Conservation (phyloP, 2,113 vertebrate genomes). For the Corynorhinus townsendii region DNA sequence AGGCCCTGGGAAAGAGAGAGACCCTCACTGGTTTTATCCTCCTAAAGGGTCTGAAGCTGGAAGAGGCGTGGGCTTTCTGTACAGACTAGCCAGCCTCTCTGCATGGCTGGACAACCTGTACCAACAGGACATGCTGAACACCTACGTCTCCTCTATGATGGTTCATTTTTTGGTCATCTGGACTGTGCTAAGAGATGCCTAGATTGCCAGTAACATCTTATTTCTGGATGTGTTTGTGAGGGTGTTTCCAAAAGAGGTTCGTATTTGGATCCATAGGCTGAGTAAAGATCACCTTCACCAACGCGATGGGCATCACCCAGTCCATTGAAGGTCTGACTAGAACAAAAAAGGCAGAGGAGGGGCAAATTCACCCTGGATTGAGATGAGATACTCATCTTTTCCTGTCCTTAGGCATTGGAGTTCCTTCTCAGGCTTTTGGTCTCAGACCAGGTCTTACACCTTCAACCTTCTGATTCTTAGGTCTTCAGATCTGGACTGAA, state of each 20-base stretch:
- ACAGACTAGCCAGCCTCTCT: not conserved
- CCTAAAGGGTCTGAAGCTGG: not conserved
- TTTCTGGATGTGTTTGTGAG: not conserved
- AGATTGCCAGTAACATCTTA: not conserved
- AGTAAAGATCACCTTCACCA: not conserved
- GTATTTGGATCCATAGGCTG: not conserved
- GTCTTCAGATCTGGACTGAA: not conserved
- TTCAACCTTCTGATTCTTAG: not conserved
- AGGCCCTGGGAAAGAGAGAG: not conserved
- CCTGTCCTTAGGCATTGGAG: not conserved
- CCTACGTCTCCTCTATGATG: not conserved
- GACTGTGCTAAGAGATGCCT: not conserved
- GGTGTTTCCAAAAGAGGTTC: not conserved
- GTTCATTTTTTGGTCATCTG: not conserved
- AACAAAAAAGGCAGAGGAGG: not conserved
- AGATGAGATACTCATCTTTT: not conserved
- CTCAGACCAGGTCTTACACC: not conserved
- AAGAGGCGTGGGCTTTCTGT: not conserved
- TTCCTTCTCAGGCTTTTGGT: not conserved
- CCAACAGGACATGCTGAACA: not conserved
- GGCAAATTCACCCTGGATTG: not conserved
- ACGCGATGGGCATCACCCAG: not conserved
- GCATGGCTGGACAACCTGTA: not conserved
- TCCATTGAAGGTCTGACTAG: not conserved
- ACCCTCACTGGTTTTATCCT: not conserved